Evolutionary conservation across 2,888 invertebrate genomes (phyloP), one percentile per base, ranked within the genome.

Genomic region (Eilema griseolum): DNA sequence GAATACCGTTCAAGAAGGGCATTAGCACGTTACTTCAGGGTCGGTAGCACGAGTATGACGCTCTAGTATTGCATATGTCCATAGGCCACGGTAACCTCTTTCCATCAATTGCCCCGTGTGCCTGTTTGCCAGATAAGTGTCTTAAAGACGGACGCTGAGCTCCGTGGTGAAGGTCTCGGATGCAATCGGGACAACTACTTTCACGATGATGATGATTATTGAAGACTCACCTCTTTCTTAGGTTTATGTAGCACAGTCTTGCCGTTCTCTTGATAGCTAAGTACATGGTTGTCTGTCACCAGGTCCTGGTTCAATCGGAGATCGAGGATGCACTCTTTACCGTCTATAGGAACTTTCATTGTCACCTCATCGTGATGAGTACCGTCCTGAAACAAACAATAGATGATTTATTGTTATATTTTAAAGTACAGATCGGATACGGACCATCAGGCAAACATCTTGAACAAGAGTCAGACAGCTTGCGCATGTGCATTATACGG

Each of bases 251-350:
- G 86, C 61, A 96, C 95, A 77, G 95, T 94, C 86, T 94, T 89
- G 20, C 88, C 97, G 90, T 89, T 90, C 81, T 95, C 90, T 87
- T 97, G 96, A 86, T 96, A 96, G 81, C 94, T 95, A 80, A 96
- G 92, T 84, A 96, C 96, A 88, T 97, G 98, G 78, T 96, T 96
- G 72, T 96, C 96, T 0, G 97, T 95, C 76, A 98, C 95, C 80
- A 98, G 95, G 81, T 97, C 96, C 83, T 96, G 96, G 92, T 98
- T 98, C 86, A 97, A 95, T 83, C 96, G 95, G 72, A 98, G 95
- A 89, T 98, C 97, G 81, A 98, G 93, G 70, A 97, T 90, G 82
- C 96, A 96, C 77, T 96, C 95, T 86, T 96, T 95, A 63, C 97
- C 97, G 82, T 97, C 96, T 76, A 97, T 92, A 80, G 96, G 95